phyloP scores from a whole-genome alignment of 2,797 vertebrate species.

The Calcarius lapponicus region DNA sequence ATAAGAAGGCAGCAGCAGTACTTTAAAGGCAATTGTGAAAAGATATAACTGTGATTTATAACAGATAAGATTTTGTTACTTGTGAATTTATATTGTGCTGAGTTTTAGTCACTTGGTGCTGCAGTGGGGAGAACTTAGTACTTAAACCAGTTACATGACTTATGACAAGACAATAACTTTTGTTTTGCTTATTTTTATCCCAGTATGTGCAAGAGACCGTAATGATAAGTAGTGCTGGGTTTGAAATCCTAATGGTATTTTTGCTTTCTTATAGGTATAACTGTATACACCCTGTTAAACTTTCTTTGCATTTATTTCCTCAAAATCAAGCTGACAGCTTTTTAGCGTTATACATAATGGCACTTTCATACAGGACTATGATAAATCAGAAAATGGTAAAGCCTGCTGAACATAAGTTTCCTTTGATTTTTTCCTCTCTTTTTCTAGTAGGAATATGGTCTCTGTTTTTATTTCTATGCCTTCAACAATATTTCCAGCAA shows the following conservation, averaged over 20 bases:
- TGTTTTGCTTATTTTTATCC: background rate
- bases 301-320: background rate
- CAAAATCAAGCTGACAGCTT: background rate
- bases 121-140: background rate
- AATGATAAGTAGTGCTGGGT: background rate
- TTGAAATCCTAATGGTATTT: background rate
- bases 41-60: background rate
- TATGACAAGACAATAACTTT: background rate
- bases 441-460: background rate
- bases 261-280: background rate
- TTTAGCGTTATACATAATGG: background rate
- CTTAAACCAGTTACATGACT: background rate
- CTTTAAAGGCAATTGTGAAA: background rate
- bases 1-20: background rate
- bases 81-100: background rate
- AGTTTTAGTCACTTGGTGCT: background rate
- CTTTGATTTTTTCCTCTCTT: slow-evolving; percentile 24
- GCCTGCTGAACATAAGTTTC: background rate
- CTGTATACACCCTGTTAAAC: accelerated
- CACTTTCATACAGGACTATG: background rate
- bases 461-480: slow-evolving; percentile 22
- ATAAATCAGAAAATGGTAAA: slow-evolving; percentile 28
- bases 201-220: accelerated
- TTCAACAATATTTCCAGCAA: slow-evolving; percentile 24
- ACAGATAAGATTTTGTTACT: background rate